Evolutionary conservation across 2,888 invertebrate species (phyloP).

Genomic region (Drosophila diplacantha): DNA sequence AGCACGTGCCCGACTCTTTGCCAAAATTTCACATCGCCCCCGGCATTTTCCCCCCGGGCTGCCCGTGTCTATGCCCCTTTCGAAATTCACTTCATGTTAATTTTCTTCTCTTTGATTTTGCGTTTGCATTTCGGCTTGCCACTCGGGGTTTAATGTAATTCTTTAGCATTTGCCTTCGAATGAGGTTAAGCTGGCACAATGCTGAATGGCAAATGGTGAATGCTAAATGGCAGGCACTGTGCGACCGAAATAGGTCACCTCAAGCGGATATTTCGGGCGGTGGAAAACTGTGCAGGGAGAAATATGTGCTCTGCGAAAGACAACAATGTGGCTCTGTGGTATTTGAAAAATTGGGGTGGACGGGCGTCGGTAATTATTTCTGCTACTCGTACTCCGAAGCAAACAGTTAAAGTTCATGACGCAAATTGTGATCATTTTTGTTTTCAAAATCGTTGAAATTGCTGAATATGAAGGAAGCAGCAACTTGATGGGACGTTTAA

Average conservation of each 20-base stretch:
- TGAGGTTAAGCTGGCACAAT: constrained; percentile 60
- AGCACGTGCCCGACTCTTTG: constrained; percentile 64
- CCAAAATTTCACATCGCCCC: constrained; percentile 50
- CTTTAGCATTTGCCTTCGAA: constrained; percentile 46
- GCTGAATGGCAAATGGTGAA: constrained; percentile 39
- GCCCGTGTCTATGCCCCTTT: constrained; percentile 36
- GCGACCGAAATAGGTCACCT: constrained; percentile 33
- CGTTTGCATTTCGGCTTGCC: constrained; percentile 50
- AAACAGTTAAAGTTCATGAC: constrained; percentile 1
- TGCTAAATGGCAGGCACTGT: constrained; percentile 36
- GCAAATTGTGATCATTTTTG: neutral
- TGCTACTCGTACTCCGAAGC: constrained; percentile 1
- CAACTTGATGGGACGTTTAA: neutral
- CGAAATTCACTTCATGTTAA: constrained; percentile 69
- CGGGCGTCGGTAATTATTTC: constrained; percentile 3
- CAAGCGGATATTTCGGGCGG: constrained; percentile 14
- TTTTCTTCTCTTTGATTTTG: constrained; percentile 67
- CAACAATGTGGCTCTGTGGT: constrained; percentile 12
- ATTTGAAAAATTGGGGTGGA: neutral
- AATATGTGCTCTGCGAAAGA: constrained; percentile 8
- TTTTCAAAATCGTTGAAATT: neutral
- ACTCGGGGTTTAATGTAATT: constrained; percentile 62
- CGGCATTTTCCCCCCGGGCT: constrained; percentile 19
- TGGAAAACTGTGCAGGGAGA: constrained; percentile 10
- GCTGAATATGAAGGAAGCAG: neutral